phyloP scores from a whole-genome alignment of 2,113 vertebrate genomes.

The Panthera uncia region DNA sequence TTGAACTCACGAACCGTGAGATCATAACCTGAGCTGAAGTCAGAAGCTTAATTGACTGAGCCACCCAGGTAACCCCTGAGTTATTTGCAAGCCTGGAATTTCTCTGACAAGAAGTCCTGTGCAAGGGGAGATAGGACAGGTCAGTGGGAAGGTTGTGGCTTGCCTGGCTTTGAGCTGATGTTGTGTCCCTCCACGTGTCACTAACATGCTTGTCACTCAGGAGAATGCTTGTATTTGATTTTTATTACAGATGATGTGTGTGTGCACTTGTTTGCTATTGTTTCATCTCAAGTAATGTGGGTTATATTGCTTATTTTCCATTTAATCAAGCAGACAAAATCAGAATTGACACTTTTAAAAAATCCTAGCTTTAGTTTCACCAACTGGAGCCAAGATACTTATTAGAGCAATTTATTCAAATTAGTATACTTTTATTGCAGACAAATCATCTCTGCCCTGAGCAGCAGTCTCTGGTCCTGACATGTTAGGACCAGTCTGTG shows the following conservation, averaged over 20 bases:
- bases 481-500: background rate
- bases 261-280: background rate
- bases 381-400: conserved; percentile 45
- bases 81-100: background rate
- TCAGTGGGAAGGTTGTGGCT: no score
- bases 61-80: background rate
- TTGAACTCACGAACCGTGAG: no score
- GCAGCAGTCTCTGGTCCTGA: conserved; percentile 44
- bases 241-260: background rate
- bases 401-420: conserved; percentile 37
- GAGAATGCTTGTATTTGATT: background rate
- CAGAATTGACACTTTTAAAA: conserved; percentile 51
- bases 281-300: background rate
- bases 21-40: no score
- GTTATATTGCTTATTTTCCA: conserved; percentile 28
- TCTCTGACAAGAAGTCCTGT: background rate
- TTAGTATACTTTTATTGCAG: conserved; percentile 46
- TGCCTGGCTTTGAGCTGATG: background rate
- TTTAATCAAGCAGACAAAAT: conserved; percentile 43
- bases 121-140: background rate
- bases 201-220: background rate
- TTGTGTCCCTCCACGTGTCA: background rate
- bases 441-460: conserved; percentile 43
- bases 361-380: background rate
- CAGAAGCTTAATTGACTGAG: no score